Conservation (phyloP, 1,140 invertebrate genomes). For the Tribolium castaneum region DNA sequence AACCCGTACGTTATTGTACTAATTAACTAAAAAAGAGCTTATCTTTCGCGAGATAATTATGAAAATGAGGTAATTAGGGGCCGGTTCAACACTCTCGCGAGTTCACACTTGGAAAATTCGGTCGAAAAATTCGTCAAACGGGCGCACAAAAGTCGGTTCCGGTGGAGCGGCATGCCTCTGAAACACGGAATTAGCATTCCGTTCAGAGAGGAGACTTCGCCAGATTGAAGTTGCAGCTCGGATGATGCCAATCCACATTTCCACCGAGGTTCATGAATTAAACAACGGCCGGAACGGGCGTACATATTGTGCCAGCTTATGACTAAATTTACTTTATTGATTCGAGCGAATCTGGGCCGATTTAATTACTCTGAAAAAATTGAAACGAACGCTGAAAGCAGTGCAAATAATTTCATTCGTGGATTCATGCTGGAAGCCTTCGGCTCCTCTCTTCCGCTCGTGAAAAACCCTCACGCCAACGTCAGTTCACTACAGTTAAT, state of each 20-base stretch:
- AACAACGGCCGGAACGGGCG: constrained; percentile 37
- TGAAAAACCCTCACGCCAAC: constrained; percentile 56
- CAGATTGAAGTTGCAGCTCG: constrained; percentile 53
- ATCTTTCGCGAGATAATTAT: constrained; percentile 8
- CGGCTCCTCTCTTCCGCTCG: constrained; percentile 45
- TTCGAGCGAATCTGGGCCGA: constrained; percentile 41
- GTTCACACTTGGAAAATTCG: neutral
- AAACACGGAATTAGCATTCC: constrained; percentile 53
- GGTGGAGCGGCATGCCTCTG: constrained; percentile 49
- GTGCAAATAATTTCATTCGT: constrained; percentile 46
- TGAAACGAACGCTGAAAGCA: constrained; percentile 14
- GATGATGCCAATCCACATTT: constrained; percentile 47
- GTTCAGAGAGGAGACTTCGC: constrained; percentile 48
- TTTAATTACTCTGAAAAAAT: constrained; percentile 41
- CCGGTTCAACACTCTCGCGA: neutral
- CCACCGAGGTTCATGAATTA: constrained; percentile 45
- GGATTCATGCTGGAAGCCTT: constrained; percentile 45
- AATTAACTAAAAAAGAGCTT: neutral
- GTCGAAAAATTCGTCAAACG: constrained; percentile 27
- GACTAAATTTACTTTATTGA: constrained; percentile 44
- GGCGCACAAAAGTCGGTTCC: constrained; percentile 42
- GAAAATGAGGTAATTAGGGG: neutral
- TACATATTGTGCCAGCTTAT: constrained; percentile 30
- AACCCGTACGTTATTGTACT: constrained; percentile 1
- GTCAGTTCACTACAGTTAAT: constrained; percentile 60